Evolutionary conservation across 1,140 invertebrate genomes (phyloP).

Genomic region (Trachymyrmex cornetzi): DNA sequence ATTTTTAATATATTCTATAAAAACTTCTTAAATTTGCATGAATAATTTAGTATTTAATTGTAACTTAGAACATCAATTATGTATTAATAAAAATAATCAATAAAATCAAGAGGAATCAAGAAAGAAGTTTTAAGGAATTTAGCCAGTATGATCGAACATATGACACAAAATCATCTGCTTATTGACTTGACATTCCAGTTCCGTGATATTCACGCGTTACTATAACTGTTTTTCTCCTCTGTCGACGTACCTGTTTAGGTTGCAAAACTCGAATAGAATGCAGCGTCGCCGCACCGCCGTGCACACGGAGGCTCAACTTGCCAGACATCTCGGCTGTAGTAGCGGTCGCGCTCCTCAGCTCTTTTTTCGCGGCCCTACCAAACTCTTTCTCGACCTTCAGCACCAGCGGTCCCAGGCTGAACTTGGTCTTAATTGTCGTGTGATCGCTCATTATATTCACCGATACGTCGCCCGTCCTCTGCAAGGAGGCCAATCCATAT

Average conservation of each 20-base stretch:
- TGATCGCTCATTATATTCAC: constrained; percentile 93
- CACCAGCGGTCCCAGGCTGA: constrained; percentile 92
- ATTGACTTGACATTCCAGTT: constrained; percentile 10
- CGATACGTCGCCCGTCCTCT: constrained; percentile 92
- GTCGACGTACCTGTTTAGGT: constrained; percentile 91
- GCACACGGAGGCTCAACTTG: constrained; percentile 91
- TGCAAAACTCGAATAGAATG: constrained; percentile 94
- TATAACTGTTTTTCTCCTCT: constrained; percentile 10
- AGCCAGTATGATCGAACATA: not conserved
- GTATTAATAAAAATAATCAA: not conserved
- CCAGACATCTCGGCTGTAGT: constrained; percentile 94
- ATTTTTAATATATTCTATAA: not conserved
- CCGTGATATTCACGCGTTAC: not conserved
- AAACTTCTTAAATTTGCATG: not conserved
- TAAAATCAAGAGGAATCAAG: not conserved
- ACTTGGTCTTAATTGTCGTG: constrained; percentile 93
- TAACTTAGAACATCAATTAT: not conserved
- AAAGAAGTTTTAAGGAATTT: not conserved
- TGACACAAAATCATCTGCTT: not conserved
- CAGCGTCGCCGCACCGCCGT: constrained; percentile 91
- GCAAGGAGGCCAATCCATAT: constrained; percentile 92
- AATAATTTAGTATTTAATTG: constrained; percentile 3
- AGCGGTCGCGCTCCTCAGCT: constrained; percentile 93
- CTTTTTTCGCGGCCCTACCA: constrained; percentile 91
- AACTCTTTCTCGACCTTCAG: constrained; percentile 94